Evolutionary conservation across 2,113 vertebrate species (phyloP), one percentile per base, ranked within the genome.

Genomic region (Rafetus swinhoei): DNA sequence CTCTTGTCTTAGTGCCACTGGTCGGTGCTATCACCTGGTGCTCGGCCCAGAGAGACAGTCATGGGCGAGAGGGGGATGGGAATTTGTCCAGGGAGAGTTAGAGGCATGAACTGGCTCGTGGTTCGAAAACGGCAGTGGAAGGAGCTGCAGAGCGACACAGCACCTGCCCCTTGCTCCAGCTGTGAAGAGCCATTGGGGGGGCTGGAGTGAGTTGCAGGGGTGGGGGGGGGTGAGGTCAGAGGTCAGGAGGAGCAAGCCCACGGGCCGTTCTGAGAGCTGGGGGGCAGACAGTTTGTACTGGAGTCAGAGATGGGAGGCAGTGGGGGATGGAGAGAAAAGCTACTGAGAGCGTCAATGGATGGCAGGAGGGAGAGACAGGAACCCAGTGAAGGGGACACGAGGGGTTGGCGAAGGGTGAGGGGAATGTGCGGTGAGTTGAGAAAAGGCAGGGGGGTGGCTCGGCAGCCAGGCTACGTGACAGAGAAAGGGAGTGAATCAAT

Each of bases 401-500:
- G 65, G 18, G 62, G 59, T 19, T 35, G 65, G 32, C 32, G 65
- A 32, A 35, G 8, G 65, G 19, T n/a, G 32, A 69, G 65, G 65
- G 32, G 7, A 19, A 35, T n/a, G 32, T 18, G 16, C 4, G 32
- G 65, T 1, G 8, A 69, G 32, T 69, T 32, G 19, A 69, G 32
- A 19, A 35, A 69, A 16, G 65, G 7, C 3, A 9, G 65, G 32
- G 65, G 18, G 32, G 19, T 18, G 65, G 15, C 65, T 19, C 32
- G 29, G 18, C 9, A 19, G 15, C 0, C 21, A 76, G 35, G 81
- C 54, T 1, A 1, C 2, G 15, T 18, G 65, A 35, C 32, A 69
- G 65, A n/a, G 29, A 69, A n/a, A 19, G 32, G 32, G 32, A 16
- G n/a, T n/a, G 16, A 69, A 16, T 32, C 32, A 69, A n/a, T 69